These are phyloP conservation scores for Cantharis nigra DNA, from an alignment of 2,888 invertebrate species.

Conservation along the genomic window DNA sequence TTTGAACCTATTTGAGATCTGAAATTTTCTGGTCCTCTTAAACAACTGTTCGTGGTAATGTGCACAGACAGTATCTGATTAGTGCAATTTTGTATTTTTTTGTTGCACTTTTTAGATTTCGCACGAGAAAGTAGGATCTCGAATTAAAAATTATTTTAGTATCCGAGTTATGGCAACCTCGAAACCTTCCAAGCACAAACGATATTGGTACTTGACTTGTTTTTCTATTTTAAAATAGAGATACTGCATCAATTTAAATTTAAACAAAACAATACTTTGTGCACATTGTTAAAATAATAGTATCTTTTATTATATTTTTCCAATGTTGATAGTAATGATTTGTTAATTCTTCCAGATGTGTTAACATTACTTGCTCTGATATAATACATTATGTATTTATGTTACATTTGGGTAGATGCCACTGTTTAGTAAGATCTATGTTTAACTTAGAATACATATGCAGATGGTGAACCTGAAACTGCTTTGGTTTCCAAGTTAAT, in stretches of 20 bases:
- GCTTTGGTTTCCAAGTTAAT: conserved; percentile 14
- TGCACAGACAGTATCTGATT: background rate
- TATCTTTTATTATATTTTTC: background rate
- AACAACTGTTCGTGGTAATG: background rate
- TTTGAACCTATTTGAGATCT: background rate
- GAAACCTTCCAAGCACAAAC: no score
- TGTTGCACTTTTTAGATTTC: no score
- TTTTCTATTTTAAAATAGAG: background rate
- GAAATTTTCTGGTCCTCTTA: background rate
- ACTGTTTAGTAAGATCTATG: background rate
- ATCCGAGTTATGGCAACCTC: no score
- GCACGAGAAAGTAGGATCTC: no score
- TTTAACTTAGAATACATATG: background rate
- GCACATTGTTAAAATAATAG: background rate
- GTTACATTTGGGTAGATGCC: background rate
- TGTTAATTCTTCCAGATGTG: background rate
- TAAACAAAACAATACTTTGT: background rate
- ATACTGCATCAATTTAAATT: background rate
- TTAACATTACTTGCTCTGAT: background rate
- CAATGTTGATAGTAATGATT: background rate
- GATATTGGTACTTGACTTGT: no score
- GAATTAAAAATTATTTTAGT: no score
- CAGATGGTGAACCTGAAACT: conserved; percentile 5
- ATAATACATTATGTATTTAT: background rate
- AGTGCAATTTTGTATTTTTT: no score